phyloP scores from a whole-genome alignment of 2,888 invertebrate species.

The Chromoteleia sp. region DNA sequence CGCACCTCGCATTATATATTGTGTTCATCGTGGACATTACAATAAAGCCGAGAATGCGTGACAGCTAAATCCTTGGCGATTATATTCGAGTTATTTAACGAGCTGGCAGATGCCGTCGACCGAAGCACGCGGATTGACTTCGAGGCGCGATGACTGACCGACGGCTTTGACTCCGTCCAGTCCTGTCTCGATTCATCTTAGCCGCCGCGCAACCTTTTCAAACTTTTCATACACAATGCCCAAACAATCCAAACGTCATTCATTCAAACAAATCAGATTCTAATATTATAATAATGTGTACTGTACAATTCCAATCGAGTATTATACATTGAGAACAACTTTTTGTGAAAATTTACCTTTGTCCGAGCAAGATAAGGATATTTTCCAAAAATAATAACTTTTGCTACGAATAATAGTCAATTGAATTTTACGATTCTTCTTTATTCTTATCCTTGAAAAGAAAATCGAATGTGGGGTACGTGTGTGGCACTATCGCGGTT shows the following conservation, averaged over 20 bases:
- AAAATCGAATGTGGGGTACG: too few relatives aligned
- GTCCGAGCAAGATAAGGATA: too few relatives aligned
- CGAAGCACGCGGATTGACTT: constrained; percentile 56
- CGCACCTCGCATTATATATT: constrained; percentile 48
- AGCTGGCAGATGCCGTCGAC: constrained; percentile 69
- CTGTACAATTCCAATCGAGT: too few relatives aligned
- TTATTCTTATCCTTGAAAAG: too few relatives aligned
- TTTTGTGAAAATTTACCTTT: too few relatives aligned
- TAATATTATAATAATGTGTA: too few relatives aligned
- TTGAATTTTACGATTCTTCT: too few relatives aligned
- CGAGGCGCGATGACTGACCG: constrained; percentile 58
- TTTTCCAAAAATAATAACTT: too few relatives aligned
- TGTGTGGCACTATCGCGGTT: too few relatives aligned
- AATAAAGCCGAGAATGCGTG: constrained; percentile 72
- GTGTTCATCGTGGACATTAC: constrained; percentile 52
- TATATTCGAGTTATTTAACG: constrained; percentile 73
- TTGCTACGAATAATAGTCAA: too few relatives aligned
- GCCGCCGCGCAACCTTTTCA: constrained; percentile 15
- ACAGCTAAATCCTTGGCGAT: constrained; percentile 74
- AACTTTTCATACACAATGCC: constrained; percentile 7
- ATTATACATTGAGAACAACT: too few relatives aligned
- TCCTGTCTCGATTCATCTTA: constrained; percentile 29
- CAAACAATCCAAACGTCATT: not conserved
- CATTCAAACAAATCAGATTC: not conserved
- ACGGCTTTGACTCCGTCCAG: constrained; percentile 41